These are phyloP conservation scores for Palloptera scutellata DNA, from an alignment of 2,888 invertebrate genomes.

Conservation along the genomic window DNA sequence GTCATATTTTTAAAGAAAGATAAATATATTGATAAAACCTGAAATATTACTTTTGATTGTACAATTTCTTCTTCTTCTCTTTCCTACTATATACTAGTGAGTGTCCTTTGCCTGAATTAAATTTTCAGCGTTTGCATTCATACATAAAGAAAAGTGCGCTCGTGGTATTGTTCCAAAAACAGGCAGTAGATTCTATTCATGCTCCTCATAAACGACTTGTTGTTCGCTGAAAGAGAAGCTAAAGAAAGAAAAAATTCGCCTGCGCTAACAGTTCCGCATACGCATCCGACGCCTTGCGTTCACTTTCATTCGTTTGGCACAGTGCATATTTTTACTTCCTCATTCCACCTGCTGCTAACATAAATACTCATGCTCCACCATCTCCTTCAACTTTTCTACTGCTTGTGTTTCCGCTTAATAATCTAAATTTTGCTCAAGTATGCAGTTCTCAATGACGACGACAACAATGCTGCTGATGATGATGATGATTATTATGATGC, in stretches of 20 bases:
- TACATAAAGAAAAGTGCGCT: not conserved
- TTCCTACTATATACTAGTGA: too few relatives aligned
- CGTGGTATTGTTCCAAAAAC: not conserved
- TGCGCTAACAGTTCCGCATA: not conserved
- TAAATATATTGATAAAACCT: too few relatives aligned
- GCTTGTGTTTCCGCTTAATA: constrained; percentile 21
- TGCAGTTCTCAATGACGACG: constrained; percentile 13
- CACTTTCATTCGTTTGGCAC: not conserved
- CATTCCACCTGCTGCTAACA: too few relatives aligned
- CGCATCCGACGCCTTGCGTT: not conserved
- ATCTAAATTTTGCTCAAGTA: constrained; percentile 26
- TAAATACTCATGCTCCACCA: not conserved
- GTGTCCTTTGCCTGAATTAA: too few relatives aligned
- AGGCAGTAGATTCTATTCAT: not conserved
- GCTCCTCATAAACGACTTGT: not conserved
- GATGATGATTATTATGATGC: too few relatives aligned
- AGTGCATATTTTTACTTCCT: too few relatives aligned
- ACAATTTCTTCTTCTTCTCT: too few relatives aligned
- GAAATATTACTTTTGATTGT: too few relatives aligned
- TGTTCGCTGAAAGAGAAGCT: not conserved
- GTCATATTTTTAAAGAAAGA: too few relatives aligned
- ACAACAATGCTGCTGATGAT: too few relatives aligned
- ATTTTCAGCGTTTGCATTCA: not conserved
- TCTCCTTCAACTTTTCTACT: not conserved
- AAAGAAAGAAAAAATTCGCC: not conserved